These are phyloP conservation scores for Poecilia picta DNA, from an alignment of 2,797 vertebrate genomes.

Conservation along the genomic window DNA sequence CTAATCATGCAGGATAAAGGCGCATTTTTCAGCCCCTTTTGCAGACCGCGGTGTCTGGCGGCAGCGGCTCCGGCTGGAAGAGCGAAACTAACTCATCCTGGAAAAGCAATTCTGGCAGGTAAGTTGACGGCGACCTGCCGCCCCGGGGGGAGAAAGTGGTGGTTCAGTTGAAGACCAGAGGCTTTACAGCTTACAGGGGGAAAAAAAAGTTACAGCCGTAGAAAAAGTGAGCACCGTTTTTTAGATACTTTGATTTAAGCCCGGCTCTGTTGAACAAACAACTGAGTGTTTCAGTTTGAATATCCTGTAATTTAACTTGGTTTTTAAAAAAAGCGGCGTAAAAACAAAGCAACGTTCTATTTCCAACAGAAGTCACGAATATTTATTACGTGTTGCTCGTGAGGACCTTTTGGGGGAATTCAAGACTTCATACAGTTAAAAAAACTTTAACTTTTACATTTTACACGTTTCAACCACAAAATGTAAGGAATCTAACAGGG, in stretches of 20 bases:
- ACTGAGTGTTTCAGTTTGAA: not conserved
- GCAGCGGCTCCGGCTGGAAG: constrained; percentile 87
- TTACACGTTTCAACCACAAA: not conserved
- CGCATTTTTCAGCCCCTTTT: constrained; percentile 55
- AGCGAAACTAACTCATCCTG: constrained; percentile 92
- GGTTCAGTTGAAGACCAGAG: not conserved
- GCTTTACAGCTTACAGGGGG: not conserved
- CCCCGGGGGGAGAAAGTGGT: not conserved
- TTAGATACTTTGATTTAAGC: not conserved
- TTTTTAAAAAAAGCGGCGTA: not conserved
- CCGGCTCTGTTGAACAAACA: not conserved
- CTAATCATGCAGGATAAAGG: constrained; percentile 71
- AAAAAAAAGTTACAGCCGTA: not conserved
- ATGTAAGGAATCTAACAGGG: not conserved
- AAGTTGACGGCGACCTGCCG: constrained; percentile 25
- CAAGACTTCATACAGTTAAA: not conserved
- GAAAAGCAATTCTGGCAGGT: constrained; percentile 96
- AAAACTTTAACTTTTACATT: not conserved
- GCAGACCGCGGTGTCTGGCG: constrained; percentile 76
- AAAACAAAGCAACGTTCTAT: not conserved
- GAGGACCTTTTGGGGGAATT: not conserved
- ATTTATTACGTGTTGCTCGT: not conserved
- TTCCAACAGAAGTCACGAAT: not conserved
- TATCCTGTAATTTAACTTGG: not conserved
- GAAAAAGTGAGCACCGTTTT: not conserved